Conservation (phyloP, 2,113 vertebrate genomes). For the Hyla sarda region DNA sequence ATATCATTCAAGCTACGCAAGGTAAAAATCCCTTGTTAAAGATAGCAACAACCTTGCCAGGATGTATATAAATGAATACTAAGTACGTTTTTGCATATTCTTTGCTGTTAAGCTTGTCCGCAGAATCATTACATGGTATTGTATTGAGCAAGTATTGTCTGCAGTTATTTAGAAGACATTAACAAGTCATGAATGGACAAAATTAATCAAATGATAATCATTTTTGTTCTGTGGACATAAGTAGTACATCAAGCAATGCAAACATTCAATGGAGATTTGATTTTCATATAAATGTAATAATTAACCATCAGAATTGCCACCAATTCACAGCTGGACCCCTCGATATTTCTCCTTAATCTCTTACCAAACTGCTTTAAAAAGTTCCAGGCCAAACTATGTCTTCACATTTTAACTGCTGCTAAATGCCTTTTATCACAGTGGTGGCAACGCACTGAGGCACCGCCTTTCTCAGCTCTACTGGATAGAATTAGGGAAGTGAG, state of each 20-base stretch:
- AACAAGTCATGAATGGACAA: neutral
- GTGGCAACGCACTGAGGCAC: too few relatives aligned
- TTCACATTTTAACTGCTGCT: too few relatives aligned
- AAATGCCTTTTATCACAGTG: too few relatives aligned
- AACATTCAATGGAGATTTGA: neutral
- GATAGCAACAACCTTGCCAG: conserved; percentile 41
- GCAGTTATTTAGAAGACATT: neutral
- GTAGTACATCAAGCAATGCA: neutral
- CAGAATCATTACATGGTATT: conserved; percentile 4
- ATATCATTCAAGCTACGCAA: conserved; percentile 1
- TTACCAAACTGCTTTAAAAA: too few relatives aligned
- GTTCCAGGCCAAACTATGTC: too few relatives aligned
- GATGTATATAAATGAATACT: conserved; percentile 36
- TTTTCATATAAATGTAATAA: neutral
- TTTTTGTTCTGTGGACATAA: neutral
- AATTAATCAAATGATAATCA: neutral
- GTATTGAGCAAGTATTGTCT: conserved; percentile 11
- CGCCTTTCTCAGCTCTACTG: too few relatives aligned
- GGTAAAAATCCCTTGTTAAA: conserved; percentile 24
- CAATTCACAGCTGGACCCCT: too few relatives aligned
- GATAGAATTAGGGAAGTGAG: too few relatives aligned
- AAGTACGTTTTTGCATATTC: conserved; percentile 27
- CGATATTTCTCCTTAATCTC: too few relatives aligned
- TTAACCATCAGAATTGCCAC: conserved; percentile 1
- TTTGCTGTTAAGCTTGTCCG: neutral